phyloP scores from a whole-genome alignment of 2,113 vertebrate genomes.

The Ciconia maguari region DNA sequence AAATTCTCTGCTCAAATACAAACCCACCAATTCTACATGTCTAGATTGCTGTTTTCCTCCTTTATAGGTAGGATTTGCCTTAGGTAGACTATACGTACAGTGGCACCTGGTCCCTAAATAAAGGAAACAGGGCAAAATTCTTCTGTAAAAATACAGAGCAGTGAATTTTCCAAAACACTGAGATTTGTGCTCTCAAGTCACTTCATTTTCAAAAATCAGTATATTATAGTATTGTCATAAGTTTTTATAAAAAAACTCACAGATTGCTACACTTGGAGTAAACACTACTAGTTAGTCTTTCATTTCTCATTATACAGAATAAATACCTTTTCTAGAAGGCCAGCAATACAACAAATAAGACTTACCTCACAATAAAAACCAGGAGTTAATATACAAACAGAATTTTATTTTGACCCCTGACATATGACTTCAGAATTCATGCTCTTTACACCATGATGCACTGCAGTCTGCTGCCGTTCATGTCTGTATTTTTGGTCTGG shows the following conservation, averaged over 20 bases:
- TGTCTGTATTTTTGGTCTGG: neutral
- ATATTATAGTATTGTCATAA: neutral
- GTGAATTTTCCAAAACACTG: neutral
- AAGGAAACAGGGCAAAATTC: neutral
- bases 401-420: neutral
- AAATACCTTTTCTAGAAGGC: neutral
- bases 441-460: neutral
- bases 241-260: neutral
- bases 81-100: neutral
- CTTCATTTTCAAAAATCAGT: neutral
- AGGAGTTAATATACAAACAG: neutral
- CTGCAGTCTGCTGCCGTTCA: neutral
- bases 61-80: neutral
- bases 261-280: neutral
- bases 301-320: neutral
- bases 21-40: neutral
- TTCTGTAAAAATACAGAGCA: neutral
- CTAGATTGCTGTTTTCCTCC: neutral
- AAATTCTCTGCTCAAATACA: neutral
- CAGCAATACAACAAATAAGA: neutral
- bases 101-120: neutral
- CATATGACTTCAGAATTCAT: neutral
- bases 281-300: neutral
- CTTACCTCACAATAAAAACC: neutral
- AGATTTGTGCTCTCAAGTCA: neutral